Base-by-base conservation (phyloP, 1,140 invertebrate genomes). In the Drosophila sucinea region DNA sequence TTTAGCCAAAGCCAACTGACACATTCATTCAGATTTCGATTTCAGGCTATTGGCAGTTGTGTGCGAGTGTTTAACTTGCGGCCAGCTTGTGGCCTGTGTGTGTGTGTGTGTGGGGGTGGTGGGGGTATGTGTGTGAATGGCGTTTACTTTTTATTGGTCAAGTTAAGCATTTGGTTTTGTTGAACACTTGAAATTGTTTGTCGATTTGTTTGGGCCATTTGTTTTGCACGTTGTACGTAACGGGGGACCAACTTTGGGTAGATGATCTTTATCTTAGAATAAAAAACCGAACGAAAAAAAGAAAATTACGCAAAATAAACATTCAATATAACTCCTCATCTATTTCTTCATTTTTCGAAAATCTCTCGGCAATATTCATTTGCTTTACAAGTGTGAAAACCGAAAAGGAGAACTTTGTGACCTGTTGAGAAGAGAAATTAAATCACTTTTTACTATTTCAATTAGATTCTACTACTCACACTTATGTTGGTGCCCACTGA, bases 401-500 rank as follows among this genome's bases (percentile, higher is more conserved):
- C 0, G 84, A 89, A 44, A 89, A 89, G 2, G 80, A 80, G 54
- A 89, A 89, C 38, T 89, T 89, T 2, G 70, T 81, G 44, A 87
- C 77, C 84, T 89, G 41, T 11, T 68, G 32, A 11, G 7, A 51
- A 7, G 3, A 10, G 10, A 17, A 33, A 62, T 17, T 1, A 25
- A 33, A 32, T 8, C 30, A 38, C 8, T 44, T 33, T 44, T 17
- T n/a, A 0, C n/a, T 3, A 6, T n/a, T n/a, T 1, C 4, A 44
- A 3, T 17, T 7, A 38, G 8, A 7, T 25, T 0, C 8, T 35
- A 51, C 2, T 27, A 38, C 80, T 78, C 60, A 89, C 84, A 54
- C 63, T 81, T 2, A 89, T 71, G 51, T 84, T 89, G 1, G 84
- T 89, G 27, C 80, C 84, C 33, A 89, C 80, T n/a, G 84, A 84